These are phyloP conservation scores for Andrena bucephala DNA, from an alignment of 2,888 invertebrate genomes.

Conservation along the genomic window DNA sequence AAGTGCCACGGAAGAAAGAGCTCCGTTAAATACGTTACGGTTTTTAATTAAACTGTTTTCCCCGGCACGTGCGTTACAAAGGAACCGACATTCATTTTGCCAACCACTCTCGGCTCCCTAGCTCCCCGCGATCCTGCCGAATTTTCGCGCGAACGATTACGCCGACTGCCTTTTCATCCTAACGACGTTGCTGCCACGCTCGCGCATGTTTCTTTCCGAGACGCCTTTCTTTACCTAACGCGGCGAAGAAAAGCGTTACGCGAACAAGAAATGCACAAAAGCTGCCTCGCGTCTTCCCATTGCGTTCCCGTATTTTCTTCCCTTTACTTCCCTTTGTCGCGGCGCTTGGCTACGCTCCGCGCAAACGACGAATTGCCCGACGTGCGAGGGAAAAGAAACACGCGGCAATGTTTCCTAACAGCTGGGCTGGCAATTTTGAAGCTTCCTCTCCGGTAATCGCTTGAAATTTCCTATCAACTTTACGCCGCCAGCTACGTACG, in stretches of 20 bases:
- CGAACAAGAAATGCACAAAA: not conserved
- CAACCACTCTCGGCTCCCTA: no score
- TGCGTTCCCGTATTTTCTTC: not conserved
- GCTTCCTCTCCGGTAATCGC: not conserved
- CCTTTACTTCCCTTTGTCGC: no score
- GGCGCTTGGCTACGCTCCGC: no score
- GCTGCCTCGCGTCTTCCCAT: not conserved
- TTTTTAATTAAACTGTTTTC: conserved; percentile 19
- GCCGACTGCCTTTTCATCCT: not conserved
- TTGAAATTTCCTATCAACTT: not conserved
- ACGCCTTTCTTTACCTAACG: not conserved
- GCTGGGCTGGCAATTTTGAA: not conserved
- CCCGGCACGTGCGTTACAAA: not conserved
- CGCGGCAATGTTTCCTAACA: not conserved
- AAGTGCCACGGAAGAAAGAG: not conserved
- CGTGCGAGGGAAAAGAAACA: no score
- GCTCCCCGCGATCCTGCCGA: no score
- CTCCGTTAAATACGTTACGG: conserved; percentile 17
- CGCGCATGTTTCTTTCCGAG: not conserved
- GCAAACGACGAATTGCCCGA: no score
- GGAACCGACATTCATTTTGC: not conserved
- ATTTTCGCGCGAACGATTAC: no score
- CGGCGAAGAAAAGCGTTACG: not conserved
- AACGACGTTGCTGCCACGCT: not conserved
- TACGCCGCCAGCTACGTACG: not conserved